phyloP scores from a whole-genome alignment of 2,797 vertebrate genomes.

The Protonibea diacanthus region DNA sequence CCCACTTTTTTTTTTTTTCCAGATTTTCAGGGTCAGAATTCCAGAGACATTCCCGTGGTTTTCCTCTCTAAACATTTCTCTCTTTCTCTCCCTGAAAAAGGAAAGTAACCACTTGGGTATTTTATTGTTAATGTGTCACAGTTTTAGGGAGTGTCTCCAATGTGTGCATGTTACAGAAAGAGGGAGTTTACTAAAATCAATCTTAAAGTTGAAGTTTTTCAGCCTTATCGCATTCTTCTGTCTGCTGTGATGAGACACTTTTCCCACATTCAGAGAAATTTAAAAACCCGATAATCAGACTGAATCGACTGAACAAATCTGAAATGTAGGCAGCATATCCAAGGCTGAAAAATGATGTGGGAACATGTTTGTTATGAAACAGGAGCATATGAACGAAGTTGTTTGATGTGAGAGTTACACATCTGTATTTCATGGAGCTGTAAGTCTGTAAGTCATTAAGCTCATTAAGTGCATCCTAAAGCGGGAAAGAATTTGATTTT shows the following conservation, averaged over 20 bases:
- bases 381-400: not conserved
- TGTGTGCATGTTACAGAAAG: conserved; percentile 3
- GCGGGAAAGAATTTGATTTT: not conserved
- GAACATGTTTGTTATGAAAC: conserved; percentile 4
- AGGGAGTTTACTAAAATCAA: conserved; percentile 4
- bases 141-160: conserved; percentile 14
- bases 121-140: conserved; percentile 31
- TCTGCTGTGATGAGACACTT: not conserved
- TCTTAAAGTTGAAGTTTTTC: conserved; percentile 37
- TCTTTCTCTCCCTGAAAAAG: not conserved
- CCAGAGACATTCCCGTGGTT: conserved; percentile 71
- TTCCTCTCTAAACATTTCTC: conserved; percentile 46
- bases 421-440: conserved; percentile 1
- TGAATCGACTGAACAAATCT: not conserved
- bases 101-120: not conserved
- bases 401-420: conserved; percentile 4
- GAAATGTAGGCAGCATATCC: not conserved
- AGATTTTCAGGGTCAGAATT: conserved; percentile 53
- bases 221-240: not conserved
- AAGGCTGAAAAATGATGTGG: not conserved
- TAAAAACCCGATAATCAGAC: not conserved
- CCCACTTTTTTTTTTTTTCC: not conserved
- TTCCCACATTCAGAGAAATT: conserved; percentile 10
- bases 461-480: conserved; percentile 8
- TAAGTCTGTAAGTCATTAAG: conserved; percentile 25